Evolutionary conservation across 2,113 vertebrate species (phyloP), one percentile per base, ranked within the genome.

Genomic region (Gymnobelideus leadbeateri): DNA sequence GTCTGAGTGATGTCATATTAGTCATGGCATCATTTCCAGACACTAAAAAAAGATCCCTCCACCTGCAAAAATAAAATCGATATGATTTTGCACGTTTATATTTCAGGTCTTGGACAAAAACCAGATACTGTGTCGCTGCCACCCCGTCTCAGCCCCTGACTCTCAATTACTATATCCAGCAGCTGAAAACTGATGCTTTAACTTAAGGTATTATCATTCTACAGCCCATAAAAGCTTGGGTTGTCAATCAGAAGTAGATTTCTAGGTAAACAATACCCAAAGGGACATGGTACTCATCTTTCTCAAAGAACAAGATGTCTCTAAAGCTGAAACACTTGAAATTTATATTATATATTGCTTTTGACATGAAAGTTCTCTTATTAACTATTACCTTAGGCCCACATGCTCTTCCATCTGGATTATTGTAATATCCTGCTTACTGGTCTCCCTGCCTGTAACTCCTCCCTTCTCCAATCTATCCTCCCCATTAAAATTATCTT

Each of bases 61-160:
- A 97, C 96, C 97, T 97, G 97, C 90, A 96, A 97, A 98, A 97
- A 97, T 97, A 96, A 95, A 97, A 96, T 92, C 0, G 0, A 37
- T 94, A 93, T 89, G 57, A 91, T 92, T 94, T 95, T 93, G 84
- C 89, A 54, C 89, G 94, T 96, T 97, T 97, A 95, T 96, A 91
- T 97, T 96, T 96, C 91, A 93, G 90, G 92, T 95, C 93, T 95
- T 94, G 61, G 89, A 51, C 94, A 95, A 97, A 97, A 90, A 89
- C 25, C 49, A 49, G 50, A 47, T 31, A 49, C 24, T 11, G 28
- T 90, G 50, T 90, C 89, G 50, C 25, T 50, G 47, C n/a, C 68
- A 89, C 55, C 89, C 37, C 8, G 28, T 49, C n/a, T 47, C 84
- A 95, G 92, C 92, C 91, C 93, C 93, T 93, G 51, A 94, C 25